Base-by-base conservation (phyloP, 2,888 invertebrate species). In the Drosophila suboccidentalis region DNA sequence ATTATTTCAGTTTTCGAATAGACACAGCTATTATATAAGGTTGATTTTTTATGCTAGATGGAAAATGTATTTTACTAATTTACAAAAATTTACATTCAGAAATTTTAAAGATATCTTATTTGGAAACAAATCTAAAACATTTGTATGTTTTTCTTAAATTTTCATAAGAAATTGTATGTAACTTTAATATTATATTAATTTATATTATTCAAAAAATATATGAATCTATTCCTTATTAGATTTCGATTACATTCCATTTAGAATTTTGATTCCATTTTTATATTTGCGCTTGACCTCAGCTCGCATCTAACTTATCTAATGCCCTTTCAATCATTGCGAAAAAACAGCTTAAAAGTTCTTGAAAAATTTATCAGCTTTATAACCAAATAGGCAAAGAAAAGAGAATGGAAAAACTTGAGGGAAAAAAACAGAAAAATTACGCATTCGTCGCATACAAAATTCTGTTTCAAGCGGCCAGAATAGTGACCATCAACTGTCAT, bases 401-500 rank as follows among this genome's bases (percentile, higher is more conserved):
- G 54, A 57, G 19, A 13, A 9, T 17, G 0, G 11, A 5, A 44
- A 22, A 51, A 46, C 47, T 10, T 54, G 13, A 47, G 38, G 17
- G 29, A 22, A 67, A 22, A 67, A 53, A 39, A 44, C 29, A 68
- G 47, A 32, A 66, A 75, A 76, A 65, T 44, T 57, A 61, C 32
- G 39, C 71, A 59, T 49, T 50, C 49, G 26, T 13, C 38, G 29
- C 54, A 89, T 85, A 61, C 46, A 51, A 79, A 79, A 85, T 85
- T 89, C 85, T 65, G 70, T 89, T 85, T 85, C 58, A 77, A 72
- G 74, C 75, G 63, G 26, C 60, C 66, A 69, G 86, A 74, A 72
- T 71, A 85, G 71, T 83, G 78, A 46, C 36, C 57, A 6, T n/a
- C 36, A 13, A 43, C 43, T 43, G 2, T 15, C 36, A 15, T 8